phyloP scores from a whole-genome alignment of 2,888 invertebrate species.

The Mythimna loreyi region DNA sequence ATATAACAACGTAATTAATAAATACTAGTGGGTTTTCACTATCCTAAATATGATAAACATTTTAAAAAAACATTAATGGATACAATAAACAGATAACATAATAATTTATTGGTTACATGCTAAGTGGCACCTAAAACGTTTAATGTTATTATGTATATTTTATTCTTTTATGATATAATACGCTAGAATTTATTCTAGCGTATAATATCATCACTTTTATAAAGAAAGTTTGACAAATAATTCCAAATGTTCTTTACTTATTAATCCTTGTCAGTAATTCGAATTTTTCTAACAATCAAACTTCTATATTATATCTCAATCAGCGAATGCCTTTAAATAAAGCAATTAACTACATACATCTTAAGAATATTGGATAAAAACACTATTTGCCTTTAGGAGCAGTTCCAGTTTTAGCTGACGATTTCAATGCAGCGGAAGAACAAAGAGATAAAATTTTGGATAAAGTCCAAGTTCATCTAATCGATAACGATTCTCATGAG shows the following conservation, averaged over 20 bases:
- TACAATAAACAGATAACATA: too few relatives aligned
- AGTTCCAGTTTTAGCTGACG: neutral
- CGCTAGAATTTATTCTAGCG: too few relatives aligned
- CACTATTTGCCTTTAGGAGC: neutral
- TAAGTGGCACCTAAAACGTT: neutral
- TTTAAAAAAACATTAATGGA: neutral
- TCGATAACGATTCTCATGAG: neutral
- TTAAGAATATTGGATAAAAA: neutral
- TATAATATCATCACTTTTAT: neutral
- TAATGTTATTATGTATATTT: too few relatives aligned
- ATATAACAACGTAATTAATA: neutral
- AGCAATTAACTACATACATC: neutral
- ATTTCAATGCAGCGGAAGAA: neutral
- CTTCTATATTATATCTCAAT: neutral
- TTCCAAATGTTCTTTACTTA: neutral
- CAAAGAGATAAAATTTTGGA: neutral
- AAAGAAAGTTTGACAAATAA: neutral
- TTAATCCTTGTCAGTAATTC: neutral
- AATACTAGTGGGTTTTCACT: neutral
- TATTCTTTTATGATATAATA: too few relatives aligned
- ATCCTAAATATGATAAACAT: too few relatives aligned
- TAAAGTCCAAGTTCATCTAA: neutral
- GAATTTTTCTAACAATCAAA: neutral
- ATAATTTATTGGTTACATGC: too few relatives aligned
- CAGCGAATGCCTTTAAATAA: neutral